phyloP scores from a whole-genome alignment of 2,797 vertebrate species.

The Mareca penelope region DNA sequence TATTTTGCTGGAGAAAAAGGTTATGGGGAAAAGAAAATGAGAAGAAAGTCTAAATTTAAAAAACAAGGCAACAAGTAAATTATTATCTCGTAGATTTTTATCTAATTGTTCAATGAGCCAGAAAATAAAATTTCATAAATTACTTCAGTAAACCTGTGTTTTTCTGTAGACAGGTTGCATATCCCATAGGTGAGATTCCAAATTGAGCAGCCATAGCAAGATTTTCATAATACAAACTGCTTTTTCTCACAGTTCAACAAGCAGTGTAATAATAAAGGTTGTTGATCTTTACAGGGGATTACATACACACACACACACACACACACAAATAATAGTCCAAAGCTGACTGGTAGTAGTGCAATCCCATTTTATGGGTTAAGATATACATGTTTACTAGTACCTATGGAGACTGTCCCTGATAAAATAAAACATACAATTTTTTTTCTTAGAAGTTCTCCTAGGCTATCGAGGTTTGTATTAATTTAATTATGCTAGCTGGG shows the following conservation, averaged over 20 bases:
- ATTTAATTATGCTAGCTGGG: not conserved
- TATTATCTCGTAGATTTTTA: not conserved
- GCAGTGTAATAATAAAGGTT: not conserved
- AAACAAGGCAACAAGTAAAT: not conserved
- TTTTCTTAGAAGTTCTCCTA: not conserved
- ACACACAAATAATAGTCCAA: not conserved
- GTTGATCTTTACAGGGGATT: not conserved
- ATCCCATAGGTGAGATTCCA: not conserved
- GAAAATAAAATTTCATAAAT: not conserved
- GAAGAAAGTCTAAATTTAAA: not conserved
- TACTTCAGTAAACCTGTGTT: not conserved
- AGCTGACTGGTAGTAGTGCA: not conserved
- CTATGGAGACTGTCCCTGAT: not conserved
- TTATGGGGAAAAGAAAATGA: rapidly evolving
- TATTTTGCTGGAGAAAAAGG: not conserved
- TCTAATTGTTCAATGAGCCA: not conserved
- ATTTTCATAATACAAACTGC: not conserved
- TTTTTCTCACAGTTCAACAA: not conserved
- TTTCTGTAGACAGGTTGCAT: not conserved
- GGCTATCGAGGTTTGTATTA: not conserved
- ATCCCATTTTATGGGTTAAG: not conserved
- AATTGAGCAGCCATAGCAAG: not conserved
- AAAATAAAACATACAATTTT: not conserved
- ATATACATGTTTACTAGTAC: not conserved
- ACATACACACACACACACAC: not conserved